A percentile compares a stretch with the other conserved stretches of the same genome.
phyloP scores from a whole-genome alignment of 1,140 invertebrate species.

The Rhagoletis pomonella region DNA sequence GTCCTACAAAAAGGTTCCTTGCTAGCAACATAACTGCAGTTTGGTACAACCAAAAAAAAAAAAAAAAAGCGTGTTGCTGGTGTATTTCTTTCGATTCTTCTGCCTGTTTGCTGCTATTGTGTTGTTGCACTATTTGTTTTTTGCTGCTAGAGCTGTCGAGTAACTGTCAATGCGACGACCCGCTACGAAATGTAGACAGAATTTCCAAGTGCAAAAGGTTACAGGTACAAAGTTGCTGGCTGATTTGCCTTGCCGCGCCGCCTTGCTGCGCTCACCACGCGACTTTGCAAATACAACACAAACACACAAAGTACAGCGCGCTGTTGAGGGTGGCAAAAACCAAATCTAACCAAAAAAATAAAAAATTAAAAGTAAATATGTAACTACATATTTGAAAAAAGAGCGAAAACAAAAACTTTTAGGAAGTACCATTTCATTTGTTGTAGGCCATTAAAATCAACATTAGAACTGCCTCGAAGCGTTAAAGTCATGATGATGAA shows the following conservation, averaged over 20 bases:
- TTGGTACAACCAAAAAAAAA: too few species aligned
- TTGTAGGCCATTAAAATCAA: conserved; percentile 37
- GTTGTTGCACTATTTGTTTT: background rate
- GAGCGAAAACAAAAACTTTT: background rate
- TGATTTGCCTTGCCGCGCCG: background rate
- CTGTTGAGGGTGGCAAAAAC: background rate
- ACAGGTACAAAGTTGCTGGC: conserved; percentile 65
- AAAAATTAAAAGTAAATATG: conserved; percentile 66
- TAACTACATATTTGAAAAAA: background rate
- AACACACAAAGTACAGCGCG: background rate
- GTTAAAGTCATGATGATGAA: conserved; percentile 56
- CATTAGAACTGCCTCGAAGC: conserved; percentile 54
- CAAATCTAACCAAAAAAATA: conserved; percentile 48
- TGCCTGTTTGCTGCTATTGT: background rate
- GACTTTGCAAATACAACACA: background rate
- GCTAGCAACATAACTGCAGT: too few species aligned
- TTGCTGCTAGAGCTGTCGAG: background rate
- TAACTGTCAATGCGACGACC: conserved; percentile 43
- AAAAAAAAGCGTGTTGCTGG: conserved; percentile 49
- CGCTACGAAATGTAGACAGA: conserved; percentile 38
- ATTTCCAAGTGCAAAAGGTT: conserved; percentile 73
- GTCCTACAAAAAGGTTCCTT: too few species aligned
- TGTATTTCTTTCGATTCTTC: conserved; percentile 40
- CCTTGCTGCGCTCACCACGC: background rate
- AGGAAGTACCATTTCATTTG: conserved; percentile 20